Evolutionary conservation across 2,113 vertebrate genomes (phyloP), one percentile per base, ranked within the genome.

Genomic region (Sinosuthora webbiana): DNA sequence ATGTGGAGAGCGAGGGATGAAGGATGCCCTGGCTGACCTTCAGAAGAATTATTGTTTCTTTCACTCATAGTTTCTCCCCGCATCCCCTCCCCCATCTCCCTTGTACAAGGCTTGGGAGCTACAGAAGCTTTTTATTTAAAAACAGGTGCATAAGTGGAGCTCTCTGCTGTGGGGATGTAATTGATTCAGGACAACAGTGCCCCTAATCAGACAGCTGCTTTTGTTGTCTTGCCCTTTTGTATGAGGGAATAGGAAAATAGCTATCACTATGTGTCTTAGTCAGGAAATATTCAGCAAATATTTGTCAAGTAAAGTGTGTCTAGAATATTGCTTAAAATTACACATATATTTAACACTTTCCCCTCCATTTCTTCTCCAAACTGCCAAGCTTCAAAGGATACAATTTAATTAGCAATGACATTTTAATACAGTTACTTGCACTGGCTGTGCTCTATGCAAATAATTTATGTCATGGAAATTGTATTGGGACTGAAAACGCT

Each of bases 21-120:
- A 82, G 88, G 80, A 60, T 94, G 94, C 92, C 87, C 93, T 91
- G 49, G 91, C 45, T 98, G 97, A 98, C 97, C 97, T 97, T 97
- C 96, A 89, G 84, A 79, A 95, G 95, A 98, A 97, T 97, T 96
- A 97, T 93, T 91, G 83, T 94, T 91, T 92, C 87, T 93, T 91
- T 95, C 77, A 42, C 87, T 89, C 71, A 10, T n/a, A 78, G 44
- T 67, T 87, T 83, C 79, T 82, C 56, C 76, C 76, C n/a, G 4
- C 24, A 39, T 2, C 30, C 55, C 63, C 25, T 55, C 55, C 87
- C 76, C 87, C 68, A 44, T 63, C 85, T 94, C 89, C 89, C 92
- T 87, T 47, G 77, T 55, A 42, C 78, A 79, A 67, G 80, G 86
- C 82, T 91, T 45, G 49, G 71, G 64, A 90, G 76, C 30, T 63